Evolutionary conservation across 2,888 invertebrate genomes (phyloP).

Genomic region (Myopa tessellatipennis): DNA sequence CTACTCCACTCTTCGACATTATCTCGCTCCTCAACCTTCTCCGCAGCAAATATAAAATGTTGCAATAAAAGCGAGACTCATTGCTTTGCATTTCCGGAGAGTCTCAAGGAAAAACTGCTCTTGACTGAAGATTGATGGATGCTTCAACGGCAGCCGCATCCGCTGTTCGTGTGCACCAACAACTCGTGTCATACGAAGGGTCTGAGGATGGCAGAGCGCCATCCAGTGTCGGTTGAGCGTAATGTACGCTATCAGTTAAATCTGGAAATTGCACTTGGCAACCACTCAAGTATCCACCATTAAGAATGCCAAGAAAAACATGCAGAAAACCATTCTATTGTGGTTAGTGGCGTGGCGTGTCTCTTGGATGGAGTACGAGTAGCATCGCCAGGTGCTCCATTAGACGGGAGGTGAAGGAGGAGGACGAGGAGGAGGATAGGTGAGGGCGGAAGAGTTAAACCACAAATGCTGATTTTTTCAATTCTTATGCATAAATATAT

Average conservation of each 20-base stretch:
- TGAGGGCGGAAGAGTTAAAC: background rate
- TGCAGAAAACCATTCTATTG: background rate
- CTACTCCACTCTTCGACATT: too few species aligned
- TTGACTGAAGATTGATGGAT: conserved; percentile 54
- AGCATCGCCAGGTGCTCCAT: conserved; percentile 12
- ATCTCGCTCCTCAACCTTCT: too few species aligned
- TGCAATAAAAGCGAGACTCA: conserved; percentile 42
- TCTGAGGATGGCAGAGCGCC: conserved; percentile 36
- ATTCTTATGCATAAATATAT: conserved; percentile 18
- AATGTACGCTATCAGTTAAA: conserved; percentile 55
- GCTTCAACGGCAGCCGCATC: conserved; percentile 26
- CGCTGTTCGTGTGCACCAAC: background rate
- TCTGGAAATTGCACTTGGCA: conserved; percentile 57
- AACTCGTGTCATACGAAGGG: background rate
- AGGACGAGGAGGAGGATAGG: background rate
- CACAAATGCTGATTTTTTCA: conserved; percentile 20
- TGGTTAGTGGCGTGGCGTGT: background rate
- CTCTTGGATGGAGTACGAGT: background rate
- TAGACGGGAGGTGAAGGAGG: background rate
- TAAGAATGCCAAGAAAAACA: conserved; percentile 22
- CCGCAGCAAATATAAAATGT: conserved; percentile 35
- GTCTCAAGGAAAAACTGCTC: conserved; percentile 31
- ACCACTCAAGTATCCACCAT: conserved; percentile 44
- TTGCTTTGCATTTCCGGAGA: conserved; percentile 9
- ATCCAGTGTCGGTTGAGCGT: conserved; percentile 46